Evolutionary conservation across 2,113 vertebrate genomes (phyloP), one percentile per base, ranked within the genome.

Genomic region (Gobio gobio): DNA sequence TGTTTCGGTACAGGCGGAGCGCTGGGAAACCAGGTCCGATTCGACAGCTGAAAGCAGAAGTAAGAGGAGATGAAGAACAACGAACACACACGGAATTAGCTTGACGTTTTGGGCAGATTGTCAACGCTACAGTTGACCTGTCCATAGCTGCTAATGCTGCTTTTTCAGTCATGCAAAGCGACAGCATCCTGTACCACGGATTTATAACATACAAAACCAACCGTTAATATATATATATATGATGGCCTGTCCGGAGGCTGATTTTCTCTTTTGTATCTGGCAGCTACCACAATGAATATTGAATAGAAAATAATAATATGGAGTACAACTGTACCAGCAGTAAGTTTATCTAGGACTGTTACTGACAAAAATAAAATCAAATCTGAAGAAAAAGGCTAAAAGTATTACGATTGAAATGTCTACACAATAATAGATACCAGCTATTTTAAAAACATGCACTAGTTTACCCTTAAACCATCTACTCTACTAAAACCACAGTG

Each of bases 241-340:
- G 72, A 85, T 89, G 94, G 96, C 96, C 97, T 95, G 94, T 95
- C 95, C 94, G 84, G 94, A 96, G 95, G 96, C 96, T 91, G 93
- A 92, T 93, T 54, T 49, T 54, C 45, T 93, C 91, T 36, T 68
- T 6, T 90, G 89, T 85, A 90, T 88, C 94, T 90, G 92, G 93
- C 92, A 92, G 94, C 93, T 94, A 91, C 93, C 92, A 94, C 93
- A 91, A 92, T 92, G 94, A 94, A 87, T 91, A 95, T 93, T 93
- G 93, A 94, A 96, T 92, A 94, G 91, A 95, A 95, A 95, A 95
- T 79, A 91, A 92, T 89, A 93, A 93, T 88, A 94, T 94, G 92
- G 95, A 96, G 96, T 97, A 98, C 96, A 94, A 99, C 98, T 99
- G 98, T 96, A 95, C 98, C 98, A 99, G 98, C 98, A 99, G 98